Base-by-base conservation (phyloP, 2,113 vertebrate species). In the Megaceryle torquata region DNA sequence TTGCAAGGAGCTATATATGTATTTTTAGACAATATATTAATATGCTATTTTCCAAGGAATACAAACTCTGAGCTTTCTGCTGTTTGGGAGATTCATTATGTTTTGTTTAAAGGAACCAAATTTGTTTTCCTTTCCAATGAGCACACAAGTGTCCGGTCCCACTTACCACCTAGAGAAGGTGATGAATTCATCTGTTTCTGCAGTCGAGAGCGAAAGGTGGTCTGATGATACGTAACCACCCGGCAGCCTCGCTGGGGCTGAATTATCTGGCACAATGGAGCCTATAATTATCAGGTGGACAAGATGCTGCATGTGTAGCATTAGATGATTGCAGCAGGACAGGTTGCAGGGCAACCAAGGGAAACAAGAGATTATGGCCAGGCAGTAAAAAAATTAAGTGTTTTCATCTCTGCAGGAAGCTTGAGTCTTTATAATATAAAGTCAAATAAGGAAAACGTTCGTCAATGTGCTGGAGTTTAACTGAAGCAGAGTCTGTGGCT, bases 231-330 rank as follows among this genome's bases (percentile, higher is more conserved):
- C 44, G 4, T 24, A 83, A 50, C 44, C 26, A 9, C 57, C 48
- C 60, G 41, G 35, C 71, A 81, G 71, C 71, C 86, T 92, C 3
- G 0, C 92, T 91, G 88, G 79, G 78, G 64, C 69, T 93, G 90
- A 79, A 79, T 95, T 95, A 92, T 77, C 81, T 93, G 91, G 54
- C 94, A 96, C 86, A 84, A 77, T 63, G 86, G 82, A 96, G 86
- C 89, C 81, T 90, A 21, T 96, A 95, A 97, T 96, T 87, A 92
- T 65, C 79, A 89, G 83, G 89, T 72, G 74, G 89, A 82, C 72
- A 86, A 72, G 71, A 46, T 82, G 74, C 54, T 26, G 71, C 57
- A 44, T 4, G 0, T 56, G 67, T 70, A 76, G 53, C 6, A 11
- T 75, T 86, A 68, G 87, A 80, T 71, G 51, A 83, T 64, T 78